Evolutionary conservation across 2,888 invertebrate genomes (phyloP).

Genomic region (Chouioia cunea): DNA sequence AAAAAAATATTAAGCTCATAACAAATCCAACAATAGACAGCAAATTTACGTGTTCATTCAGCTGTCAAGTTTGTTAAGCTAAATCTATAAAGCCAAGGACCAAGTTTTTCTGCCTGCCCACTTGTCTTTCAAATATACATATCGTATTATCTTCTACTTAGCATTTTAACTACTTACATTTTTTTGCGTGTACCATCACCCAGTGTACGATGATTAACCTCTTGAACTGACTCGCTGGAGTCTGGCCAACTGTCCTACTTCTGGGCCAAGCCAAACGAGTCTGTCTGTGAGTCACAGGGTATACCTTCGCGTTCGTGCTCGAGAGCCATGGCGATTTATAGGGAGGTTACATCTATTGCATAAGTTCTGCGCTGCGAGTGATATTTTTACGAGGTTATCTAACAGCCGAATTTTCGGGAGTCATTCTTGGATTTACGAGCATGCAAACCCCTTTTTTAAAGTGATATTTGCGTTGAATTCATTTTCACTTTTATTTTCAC

Average conservation of each 20-base stretch:
- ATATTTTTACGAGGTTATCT: constrained; percentile 36
- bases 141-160: constrained; percentile 49
- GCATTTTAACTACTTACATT: constrained; percentile 49
- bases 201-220: constrained; percentile 39
- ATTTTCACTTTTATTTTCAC: too few species aligned
- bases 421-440: too few species aligned
- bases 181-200: constrained; percentile 1
- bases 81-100: too few species aligned
- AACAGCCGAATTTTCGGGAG: neutral
- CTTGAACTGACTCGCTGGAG: constrained; percentile 37
- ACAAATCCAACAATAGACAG: too few species aligned
- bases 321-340: constrained; percentile 23
- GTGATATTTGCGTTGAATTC: too few species aligned
- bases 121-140: constrained; percentile 48
- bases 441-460: too few species aligned
- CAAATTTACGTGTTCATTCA: too few species aligned
- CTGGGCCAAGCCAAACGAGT: constrained; percentile 47
- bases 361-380: constrained; percentile 17
- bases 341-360: constrained; percentile 29
- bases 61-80: too few species aligned
- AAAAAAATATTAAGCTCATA: too few species aligned
- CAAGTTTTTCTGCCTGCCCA: constrained; percentile 8
- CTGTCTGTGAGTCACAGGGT: constrained; percentile 9
- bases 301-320: neutral
- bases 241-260: constrained; percentile 51